A percentile compares a stretch with the other conserved stretches of the same genome.
phyloP scores from a whole-genome alignment of 2,113 vertebrate species.

The Ictalurus furcatus region DNA sequence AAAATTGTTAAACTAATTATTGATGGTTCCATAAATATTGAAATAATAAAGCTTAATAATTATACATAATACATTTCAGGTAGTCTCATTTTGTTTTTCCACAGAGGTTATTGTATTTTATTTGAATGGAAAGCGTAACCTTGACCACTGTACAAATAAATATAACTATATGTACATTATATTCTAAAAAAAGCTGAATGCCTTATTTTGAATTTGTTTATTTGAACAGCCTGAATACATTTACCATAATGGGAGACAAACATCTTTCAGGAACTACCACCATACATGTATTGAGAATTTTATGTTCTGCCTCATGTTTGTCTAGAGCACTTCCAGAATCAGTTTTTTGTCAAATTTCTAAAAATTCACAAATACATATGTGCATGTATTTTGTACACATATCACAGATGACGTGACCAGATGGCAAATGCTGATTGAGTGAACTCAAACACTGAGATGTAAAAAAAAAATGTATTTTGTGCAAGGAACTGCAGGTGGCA shows the following conservation, averaged over 20 bases:
- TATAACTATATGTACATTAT: not conserved
- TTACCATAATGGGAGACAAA: not conserved
- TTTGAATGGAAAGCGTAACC: not conserved
- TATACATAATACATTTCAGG: not conserved
- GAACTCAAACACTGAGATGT: constrained; percentile 14
- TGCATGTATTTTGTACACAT: constrained; percentile 25
- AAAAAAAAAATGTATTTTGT: not conserved
- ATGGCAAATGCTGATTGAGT: constrained; percentile 37
- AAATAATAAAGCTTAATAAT: not conserved
- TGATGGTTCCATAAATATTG: not conserved
- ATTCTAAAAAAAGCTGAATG: not conserved
- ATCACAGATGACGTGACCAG: constrained; percentile 32
- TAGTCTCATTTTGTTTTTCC: not conserved
- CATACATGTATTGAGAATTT: not conserved
- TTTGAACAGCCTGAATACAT: not conserved
- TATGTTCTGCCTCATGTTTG: not conserved
- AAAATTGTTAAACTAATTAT: not conserved
- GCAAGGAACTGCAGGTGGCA: constrained; percentile 18
- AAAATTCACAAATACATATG: constrained; percentile 21
- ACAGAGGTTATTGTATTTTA: not conserved
- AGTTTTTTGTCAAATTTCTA: not conserved
- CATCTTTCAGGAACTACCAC: not conserved
- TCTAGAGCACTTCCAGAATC: not conserved
- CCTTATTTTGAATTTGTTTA: not conserved
- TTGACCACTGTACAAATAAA: not conserved